Evolutionary conservation across 23 tunicate genomes (phyloP).

Genomic region (Phallusia fumigata): DNA sequence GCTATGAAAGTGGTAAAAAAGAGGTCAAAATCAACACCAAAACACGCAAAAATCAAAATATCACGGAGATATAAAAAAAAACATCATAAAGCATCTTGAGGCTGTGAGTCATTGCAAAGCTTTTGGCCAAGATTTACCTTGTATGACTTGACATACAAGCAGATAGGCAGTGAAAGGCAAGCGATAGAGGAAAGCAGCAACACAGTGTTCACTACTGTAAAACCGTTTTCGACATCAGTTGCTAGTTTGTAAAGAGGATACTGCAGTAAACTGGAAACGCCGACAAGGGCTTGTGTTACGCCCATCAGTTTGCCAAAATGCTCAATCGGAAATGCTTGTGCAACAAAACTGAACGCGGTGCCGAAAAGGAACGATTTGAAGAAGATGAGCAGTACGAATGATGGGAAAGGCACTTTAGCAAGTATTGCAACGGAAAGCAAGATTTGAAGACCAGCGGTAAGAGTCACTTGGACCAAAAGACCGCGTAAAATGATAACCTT

Average conservation of each 20-base stretch:
- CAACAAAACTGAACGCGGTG: slow-evolving; percentile 3
- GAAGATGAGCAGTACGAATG: slow-evolving; percentile 24
- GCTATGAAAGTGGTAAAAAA: no score
- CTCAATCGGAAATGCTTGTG: slow-evolving; percentile 21
- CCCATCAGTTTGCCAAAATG: slow-evolving; percentile 39
- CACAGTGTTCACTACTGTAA: slow-evolving; percentile 16
- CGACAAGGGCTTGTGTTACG: slow-evolving; percentile 7
- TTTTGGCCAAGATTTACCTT: neutral
- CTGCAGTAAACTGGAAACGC: slow-evolving; percentile 6
- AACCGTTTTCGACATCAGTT: neutral
- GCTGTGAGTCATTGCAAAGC: no score
- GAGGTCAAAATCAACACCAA: no score
- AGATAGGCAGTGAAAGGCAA: slow-evolving; percentile 13
- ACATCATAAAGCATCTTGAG: no score
- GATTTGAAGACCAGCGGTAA: neutral
- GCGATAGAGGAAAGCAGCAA: neutral
- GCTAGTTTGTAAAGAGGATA: slow-evolving; percentile 23
- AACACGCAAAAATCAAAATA: no score
- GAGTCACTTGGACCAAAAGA: neutral
- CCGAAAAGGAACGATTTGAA: slow-evolving; percentile 20
- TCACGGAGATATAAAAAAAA: no score
- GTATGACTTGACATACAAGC: neutral
- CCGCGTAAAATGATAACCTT: slow-evolving; percentile 7
- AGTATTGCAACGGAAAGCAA: slow-evolving; percentile 10
- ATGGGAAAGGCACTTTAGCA: neutral